A percentile compares a stretch with the other conserved stretches of the same genome.
These are phyloP conservation scores for Chouioia cunea DNA, from an alignment of 2,888 invertebrate species.

Conservation along the genomic window DNA sequence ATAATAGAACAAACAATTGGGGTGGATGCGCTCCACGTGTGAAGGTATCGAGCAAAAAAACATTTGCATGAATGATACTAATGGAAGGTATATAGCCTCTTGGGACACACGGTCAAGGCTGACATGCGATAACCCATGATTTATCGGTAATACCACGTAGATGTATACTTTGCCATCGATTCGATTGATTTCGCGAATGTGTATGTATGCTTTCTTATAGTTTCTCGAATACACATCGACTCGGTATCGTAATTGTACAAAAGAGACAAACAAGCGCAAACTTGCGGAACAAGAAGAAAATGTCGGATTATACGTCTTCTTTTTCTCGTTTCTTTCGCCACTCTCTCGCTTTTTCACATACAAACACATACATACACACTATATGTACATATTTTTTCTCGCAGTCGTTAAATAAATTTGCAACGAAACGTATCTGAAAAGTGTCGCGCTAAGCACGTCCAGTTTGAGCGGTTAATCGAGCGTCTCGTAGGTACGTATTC, in stretches of 20 bases:
- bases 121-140: no score
- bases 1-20: no score
- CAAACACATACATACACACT: neutral
- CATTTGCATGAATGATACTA: no score
- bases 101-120: no score
- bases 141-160: no score
- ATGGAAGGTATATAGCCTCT: no score
- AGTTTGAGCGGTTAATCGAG: conserved; percentile 29
- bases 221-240: neutral
- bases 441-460: neutral
- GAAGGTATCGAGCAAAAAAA: no score
- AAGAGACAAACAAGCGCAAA: neutral
- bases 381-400: neutral
- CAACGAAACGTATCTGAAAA: no score
- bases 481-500: neutral
- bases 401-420: neutral
- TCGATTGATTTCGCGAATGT: no score
- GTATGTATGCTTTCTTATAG: no score
- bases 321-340: neutral
- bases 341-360: conserved; percentile 11
- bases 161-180: no score
- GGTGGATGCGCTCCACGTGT: no score
- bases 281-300: neutral
- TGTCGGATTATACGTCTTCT: neutral
- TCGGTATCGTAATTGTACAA: neutral